phyloP scores from a whole-genome alignment of 2,113 vertebrate species.

The Nothobranchius furzeri region DNA sequence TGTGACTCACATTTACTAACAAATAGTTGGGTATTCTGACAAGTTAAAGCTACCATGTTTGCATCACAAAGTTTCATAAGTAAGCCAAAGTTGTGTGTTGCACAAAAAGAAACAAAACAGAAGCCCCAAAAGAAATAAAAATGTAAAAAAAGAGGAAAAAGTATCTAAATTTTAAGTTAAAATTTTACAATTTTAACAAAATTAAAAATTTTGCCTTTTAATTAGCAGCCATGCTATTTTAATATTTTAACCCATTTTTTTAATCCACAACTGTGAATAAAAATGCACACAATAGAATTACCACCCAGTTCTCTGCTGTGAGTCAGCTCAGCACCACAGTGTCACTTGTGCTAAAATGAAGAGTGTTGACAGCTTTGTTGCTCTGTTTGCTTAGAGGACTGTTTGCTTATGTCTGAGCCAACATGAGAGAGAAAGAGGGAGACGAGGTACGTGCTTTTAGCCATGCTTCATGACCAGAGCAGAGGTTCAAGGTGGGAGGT shows the following conservation, averaged over 20 bases:
- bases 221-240: too few species aligned
- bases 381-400: slow-evolving; percentile 74
- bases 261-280: neutral
- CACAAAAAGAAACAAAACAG: neutral
- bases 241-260: neutral
- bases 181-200: too few species aligned
- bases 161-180: too few species aligned
- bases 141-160: neutral
- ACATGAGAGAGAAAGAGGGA: slow-evolving; percentile 66
- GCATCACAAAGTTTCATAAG: slow-evolving; percentile 13
- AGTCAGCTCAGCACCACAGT: slow-evolving; percentile 24
- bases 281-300: neutral
- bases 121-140: neutral
- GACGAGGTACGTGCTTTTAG: slow-evolving; percentile 79
- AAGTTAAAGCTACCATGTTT: neutral
- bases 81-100: neutral
- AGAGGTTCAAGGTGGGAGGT: slow-evolving; percentile 61
- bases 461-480: slow-evolving; percentile 70
- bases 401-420: slow-evolving; percentile 81
- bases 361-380: slow-evolving; percentile 59
- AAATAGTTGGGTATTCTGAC: slow-evolving; percentile 28
- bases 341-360: slow-evolving; percentile 16
- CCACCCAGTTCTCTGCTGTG: neutral
- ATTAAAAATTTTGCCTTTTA: too few species aligned
- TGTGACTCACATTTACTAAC: slow-evolving; percentile 13